A percentile compares a stretch with the other conserved stretches of the same genome.
These are phyloP conservation scores for Polypedilum pembai DNA, from an alignment of 1,140 invertebrate species.

Conservation along the genomic window DNA sequence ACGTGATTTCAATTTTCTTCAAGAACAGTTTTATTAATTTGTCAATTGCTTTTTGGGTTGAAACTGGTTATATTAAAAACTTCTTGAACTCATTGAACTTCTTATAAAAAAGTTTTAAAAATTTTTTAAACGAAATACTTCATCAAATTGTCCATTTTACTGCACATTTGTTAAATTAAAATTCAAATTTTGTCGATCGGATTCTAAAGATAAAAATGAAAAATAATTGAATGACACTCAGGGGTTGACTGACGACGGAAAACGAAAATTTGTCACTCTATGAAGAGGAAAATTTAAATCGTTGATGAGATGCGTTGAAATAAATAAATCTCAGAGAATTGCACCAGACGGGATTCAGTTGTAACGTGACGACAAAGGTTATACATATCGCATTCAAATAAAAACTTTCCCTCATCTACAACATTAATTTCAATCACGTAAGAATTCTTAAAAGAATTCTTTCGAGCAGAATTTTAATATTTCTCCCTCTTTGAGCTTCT, in stretches of 20 bases:
- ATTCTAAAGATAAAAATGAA: not conserved
- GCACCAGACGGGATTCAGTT: constrained; percentile 2
- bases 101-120: not conserved
- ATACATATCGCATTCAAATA: not conserved
- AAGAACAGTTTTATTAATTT: constrained; percentile 25
- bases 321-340: not conserved
- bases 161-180: not conserved
- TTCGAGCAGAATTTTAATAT: constrained; percentile 21
- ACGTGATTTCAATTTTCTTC: constrained; percentile 22
- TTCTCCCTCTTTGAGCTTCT: not conserved
- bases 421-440: constrained; percentile 28
- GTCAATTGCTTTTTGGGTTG: constrained; percentile 7
- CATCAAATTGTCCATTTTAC: not conserved
- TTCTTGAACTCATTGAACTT: constrained; percentile 3
- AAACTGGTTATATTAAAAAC: not conserved
- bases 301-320: not conserved
- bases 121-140: not conserved
- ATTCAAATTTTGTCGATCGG: not conserved
- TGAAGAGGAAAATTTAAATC: constrained; percentile 14
- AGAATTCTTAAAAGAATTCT: constrained; percentile 7
- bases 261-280: not conserved
- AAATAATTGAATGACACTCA: not conserved
- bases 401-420: not conserved
- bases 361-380: constrained; percentile 10
- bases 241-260: not conserved